A percentile compares a stretch with the other conserved stretches of the same genome.
These are phyloP conservation scores for Cheilosia impressa DNA, from an alignment of 2,888 invertebrate genomes.

Conservation along the genomic window DNA sequence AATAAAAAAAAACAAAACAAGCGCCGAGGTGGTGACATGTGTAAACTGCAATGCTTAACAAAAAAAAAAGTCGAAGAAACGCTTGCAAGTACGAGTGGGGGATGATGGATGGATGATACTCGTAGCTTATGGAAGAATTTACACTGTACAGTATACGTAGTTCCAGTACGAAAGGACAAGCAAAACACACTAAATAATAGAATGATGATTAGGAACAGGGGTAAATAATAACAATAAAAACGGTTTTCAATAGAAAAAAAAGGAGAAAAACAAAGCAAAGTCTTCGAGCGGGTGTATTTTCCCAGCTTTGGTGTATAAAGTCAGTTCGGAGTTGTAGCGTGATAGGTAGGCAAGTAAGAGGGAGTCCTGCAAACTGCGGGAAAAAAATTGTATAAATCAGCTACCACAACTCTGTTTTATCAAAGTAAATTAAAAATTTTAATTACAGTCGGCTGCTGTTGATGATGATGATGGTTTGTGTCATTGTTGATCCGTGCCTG, in stretches of 20 bases:
- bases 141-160: neutral
- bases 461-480: slow-evolving; percentile 65
- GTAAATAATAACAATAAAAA: slow-evolving; percentile 48
- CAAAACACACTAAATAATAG: slow-evolving; percentile 52
- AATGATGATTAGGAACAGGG: slow-evolving; percentile 67
- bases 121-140: neutral
- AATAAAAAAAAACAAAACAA: neutral
- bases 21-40: slow-evolving; percentile 42
- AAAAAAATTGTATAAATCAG: slow-evolving; percentile 63
- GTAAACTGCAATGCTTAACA: slow-evolving; percentile 23
- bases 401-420: slow-evolving; percentile 69
- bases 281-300: slow-evolving; percentile 29
- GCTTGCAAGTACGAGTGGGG: neutral
- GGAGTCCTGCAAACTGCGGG: slow-evolving; percentile 6
- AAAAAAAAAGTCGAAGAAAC: neutral
- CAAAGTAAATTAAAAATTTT: slow-evolving; percentile 75
- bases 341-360: slow-evolving; percentile 12
- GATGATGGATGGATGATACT: neutral
- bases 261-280: slow-evolving; percentile 19
- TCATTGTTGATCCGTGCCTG: slow-evolving; percentile 65
- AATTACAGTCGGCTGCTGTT: slow-evolving; percentile 68
- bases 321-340: slow-evolving; percentile 1
- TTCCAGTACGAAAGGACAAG: slow-evolving; percentile 8
- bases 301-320: slow-evolving; percentile 24
- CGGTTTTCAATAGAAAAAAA: slow-evolving; percentile 28